These are phyloP conservation scores for Ochotona princeps DNA, from an alignment of 2,113 vertebrate species.

Conservation along the genomic window DNA sequence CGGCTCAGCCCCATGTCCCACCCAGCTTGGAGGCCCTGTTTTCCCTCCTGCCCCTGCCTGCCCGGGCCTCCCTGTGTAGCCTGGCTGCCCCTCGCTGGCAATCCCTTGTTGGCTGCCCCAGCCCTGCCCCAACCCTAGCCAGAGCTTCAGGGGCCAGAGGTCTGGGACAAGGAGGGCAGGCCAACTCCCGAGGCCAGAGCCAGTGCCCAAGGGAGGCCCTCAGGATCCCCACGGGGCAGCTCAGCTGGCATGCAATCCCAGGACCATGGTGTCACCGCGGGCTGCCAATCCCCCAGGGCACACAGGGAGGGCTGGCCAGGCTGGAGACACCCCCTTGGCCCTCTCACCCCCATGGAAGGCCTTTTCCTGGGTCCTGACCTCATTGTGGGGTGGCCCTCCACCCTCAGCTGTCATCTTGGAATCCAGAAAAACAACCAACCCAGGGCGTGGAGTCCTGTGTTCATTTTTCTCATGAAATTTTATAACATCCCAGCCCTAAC, in stretches of 20 bases:
- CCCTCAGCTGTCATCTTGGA: neutral
- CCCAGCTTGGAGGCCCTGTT: too few species aligned
- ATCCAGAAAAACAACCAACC: neutral
- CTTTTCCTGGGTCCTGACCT: neutral
- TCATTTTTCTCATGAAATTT: neutral
- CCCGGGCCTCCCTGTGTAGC: too few species aligned
- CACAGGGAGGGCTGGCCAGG: neutral
- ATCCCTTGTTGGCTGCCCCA: too few species aligned
- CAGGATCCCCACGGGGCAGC: too few species aligned
- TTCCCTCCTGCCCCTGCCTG: too few species aligned
- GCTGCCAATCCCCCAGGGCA: too few species aligned
- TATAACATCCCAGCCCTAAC: too few species aligned
- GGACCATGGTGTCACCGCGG: neutral
- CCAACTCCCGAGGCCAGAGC: too few species aligned
- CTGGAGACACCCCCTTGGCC: fast-evolving
- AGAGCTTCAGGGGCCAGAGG: neutral
- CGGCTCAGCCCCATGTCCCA: too few species aligned
- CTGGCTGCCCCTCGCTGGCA: too few species aligned
- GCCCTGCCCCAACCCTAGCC: neutral
- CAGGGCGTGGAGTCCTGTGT: fast-evolving
- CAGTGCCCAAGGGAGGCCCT: too few species aligned
- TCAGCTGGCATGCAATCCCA: neutral
- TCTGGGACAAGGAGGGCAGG: fast-evolving
- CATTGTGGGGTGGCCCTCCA: fast-evolving
- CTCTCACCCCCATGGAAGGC: neutral